Evolutionary conservation across 2,113 vertebrate species (phyloP), one percentile per base, ranked within the genome.

Genomic region (Aix galericulata): DNA sequence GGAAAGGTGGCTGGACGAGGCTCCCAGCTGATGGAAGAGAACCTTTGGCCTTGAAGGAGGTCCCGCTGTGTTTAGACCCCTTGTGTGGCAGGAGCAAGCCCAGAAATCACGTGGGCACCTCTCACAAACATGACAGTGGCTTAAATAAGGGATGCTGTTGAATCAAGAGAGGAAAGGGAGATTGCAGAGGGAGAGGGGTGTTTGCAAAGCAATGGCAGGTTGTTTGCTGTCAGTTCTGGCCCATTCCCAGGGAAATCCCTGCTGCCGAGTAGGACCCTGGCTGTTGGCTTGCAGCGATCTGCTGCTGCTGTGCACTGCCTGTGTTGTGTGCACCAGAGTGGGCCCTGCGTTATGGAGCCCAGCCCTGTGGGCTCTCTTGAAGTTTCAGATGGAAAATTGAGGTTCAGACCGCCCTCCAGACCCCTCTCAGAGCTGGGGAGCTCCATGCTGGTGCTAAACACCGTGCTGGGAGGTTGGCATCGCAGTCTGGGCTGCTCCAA

Each of bases 391-490:
- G 62, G 9, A 46, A 69, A 48, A 15, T 0, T 81, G 76, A 46
- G 46, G 21, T 78, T 88, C 79, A 83, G 48, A 31, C 5, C 17
- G 17, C 26, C 60, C 36, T 42, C 40, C 27, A 9, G 56, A 50
- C 48, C 13, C 40, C 38, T 6, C 50, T 63, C 18, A 56, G 48
- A 36, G 20, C 29, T 75, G 53, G 26, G 42, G n/a, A 52, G 46
- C 58, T 63, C 18, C 48, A 44, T 31, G 15, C 26, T 75, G 53
- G 23, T 44, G 17, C 11, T 40, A 93, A 62, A 13, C 40, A 6
- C 16, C 0, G 0, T 36, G 11, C 26, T 77, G 52, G 29, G 69
- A 75, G 52, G 34, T 48, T 13, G 31, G 6, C 34, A 2, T n/a
- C 0, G 2, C 20, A 38, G 8, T 11, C 52, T 52, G 79, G 40